These are phyloP conservation scores for Maniola hyperantus DNA, from an alignment of 2,888 invertebrate genomes.

Conservation along the genomic window DNA sequence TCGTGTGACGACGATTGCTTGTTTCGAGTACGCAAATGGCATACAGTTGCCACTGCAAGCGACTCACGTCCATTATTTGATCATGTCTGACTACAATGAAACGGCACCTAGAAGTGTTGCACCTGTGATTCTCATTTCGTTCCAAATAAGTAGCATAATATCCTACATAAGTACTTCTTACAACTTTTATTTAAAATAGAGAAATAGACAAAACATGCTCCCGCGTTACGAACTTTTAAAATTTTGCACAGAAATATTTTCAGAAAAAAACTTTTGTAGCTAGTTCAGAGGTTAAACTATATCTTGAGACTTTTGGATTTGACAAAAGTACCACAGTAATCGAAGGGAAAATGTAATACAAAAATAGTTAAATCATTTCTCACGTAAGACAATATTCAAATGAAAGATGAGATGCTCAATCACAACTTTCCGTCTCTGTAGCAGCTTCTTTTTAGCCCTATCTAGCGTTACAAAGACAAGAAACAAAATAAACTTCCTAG, in stretches of 20 bases:
- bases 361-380: background rate
- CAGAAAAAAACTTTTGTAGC: too few species aligned
- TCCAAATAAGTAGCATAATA: background rate
- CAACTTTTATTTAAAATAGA: background rate
- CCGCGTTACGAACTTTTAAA: too few species aligned
- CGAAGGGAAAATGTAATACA: too few species aligned
- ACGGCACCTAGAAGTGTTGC: background rate
- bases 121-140: slow-evolving; percentile 5
- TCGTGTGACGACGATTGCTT: slow-evolving; percentile 19
- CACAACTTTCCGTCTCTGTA: background rate
- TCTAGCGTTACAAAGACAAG: background rate
- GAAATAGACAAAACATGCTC: background rate
- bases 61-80: slow-evolving; percentile 30
- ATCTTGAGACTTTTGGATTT: too few species aligned
- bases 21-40: slow-evolving; percentile 26
- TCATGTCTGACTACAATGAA: slow-evolving; percentile 21
- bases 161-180: background rate
- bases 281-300: too few species aligned
- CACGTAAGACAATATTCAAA: background rate
- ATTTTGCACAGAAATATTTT: too few species aligned
- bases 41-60: slow-evolving; percentile 22
- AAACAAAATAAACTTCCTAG: too few species aligned
- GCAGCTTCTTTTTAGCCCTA: background rate
- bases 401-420: background rate
- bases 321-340: too few species aligned